Evolutionary conservation across 2,113 vertebrate species (phyloP), one percentile per base, ranked within the genome.

Genomic region (Machaerirhynchus nigripectus): DNA sequence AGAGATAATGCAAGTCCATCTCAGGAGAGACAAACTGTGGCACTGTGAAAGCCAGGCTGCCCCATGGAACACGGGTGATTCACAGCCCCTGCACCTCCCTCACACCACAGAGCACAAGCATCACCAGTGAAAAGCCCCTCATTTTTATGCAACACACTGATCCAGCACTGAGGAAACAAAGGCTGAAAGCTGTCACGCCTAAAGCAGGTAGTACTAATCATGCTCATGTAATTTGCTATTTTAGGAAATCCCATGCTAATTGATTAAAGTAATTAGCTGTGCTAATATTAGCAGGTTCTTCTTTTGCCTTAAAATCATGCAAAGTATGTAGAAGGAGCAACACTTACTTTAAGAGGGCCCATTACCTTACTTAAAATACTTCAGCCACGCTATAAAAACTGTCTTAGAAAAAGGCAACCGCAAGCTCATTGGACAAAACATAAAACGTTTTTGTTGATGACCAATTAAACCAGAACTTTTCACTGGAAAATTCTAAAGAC

Each of bases 21-120:
- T 65, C 37, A 67, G 61, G 33, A 65, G 42, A 35, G 23, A 24
- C 17, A 46, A 76, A 60, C 20, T 10, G 13, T 46, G n/a, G 28
- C 40, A 53, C 10, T 39, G 47, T 42, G 70, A 59, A 75, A 76
- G 27, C 13, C 84, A 67, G 15, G 12, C 53, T 64, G 40, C 20
- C 70, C 61, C 40, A 7, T 6, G 30, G 52, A 56, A 16, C 24
- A 59, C 0, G 0, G 18, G 63, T 6, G 20, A 81, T 6, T 40
- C 55, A 31, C 24, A 44, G 31, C 26, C 3, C 0, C 73, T 44
- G 50, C 31, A n/a, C 21, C 31, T 23, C 68, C 67, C 68, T 42
- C n/a, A 1, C 4, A 14, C 1, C 3, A 1, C 39, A 46, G 47
- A 15, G 5, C 33, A 21, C 39, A 30, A 23, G 42, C 65, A 47